phyloP scores from a whole-genome alignment of 2,888 invertebrate species.

The Drosophila paranaensis region DNA sequence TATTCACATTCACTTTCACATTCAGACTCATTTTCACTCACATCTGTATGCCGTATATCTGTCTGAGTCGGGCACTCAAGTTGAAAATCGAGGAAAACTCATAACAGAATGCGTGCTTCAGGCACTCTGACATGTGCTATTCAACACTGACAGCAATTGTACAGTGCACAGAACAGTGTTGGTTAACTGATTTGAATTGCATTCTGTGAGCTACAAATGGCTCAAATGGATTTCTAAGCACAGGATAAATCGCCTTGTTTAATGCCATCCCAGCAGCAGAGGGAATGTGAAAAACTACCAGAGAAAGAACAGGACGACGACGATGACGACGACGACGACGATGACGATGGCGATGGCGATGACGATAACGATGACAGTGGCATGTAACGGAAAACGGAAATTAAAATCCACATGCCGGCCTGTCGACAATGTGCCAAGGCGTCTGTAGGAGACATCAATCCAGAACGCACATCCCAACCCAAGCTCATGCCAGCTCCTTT shows the following conservation, averaged over 20 bases:
- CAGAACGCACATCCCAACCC: constrained; percentile 1
- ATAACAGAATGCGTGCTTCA: not conserved
- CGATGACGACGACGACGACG: constrained; percentile 1
- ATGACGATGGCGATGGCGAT: constrained; percentile 38
- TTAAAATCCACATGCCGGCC: constrained; percentile 61
- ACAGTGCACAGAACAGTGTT: constrained; percentile 5
- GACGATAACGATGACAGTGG: constrained; percentile 58
- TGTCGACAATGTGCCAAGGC: constrained; percentile 43
- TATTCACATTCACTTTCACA: not conserved
- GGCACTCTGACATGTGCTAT: not conserved
- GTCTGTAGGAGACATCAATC: constrained; percentile 32
- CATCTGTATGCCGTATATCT: too few species aligned
- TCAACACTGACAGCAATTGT: constrained; percentile 10
- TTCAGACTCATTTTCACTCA: not conserved
- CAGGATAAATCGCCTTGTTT: constrained; percentile 8
- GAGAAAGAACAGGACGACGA: not conserved
- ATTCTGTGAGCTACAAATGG: constrained; percentile 4
- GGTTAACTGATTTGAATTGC: constrained; percentile 4
- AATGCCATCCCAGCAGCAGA: not conserved
- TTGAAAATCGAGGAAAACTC: constrained; percentile 5
- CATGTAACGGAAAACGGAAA: constrained; percentile 71
- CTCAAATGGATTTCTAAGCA: constrained; percentile 1
- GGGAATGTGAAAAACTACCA: not conserved
- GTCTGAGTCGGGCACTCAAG: not conserved
- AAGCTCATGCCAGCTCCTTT: not conserved